A percentile compares a stretch with the other conserved stretches of the same genome.
Evolutionary conservation across 2,797 vertebrate genomes (phyloP).

Genomic region (Acipenser oxyrinchus): DNA sequence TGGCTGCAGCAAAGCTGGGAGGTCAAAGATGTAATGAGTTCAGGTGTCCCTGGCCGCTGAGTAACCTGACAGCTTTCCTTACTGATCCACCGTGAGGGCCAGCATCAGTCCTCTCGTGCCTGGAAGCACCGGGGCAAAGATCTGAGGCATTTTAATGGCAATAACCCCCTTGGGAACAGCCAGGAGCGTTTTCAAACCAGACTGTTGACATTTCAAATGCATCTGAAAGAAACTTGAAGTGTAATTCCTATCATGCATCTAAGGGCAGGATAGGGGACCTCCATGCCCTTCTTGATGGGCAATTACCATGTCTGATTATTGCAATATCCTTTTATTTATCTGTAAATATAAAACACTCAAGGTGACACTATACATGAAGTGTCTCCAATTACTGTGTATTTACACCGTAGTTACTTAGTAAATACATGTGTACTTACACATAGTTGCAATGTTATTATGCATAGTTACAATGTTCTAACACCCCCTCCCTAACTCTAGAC

Average conservation of each 20-base stretch:
- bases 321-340: not conserved
- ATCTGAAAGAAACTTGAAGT: not conserved
- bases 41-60: not conserved
- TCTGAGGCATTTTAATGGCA: constrained; percentile 2
- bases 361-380: too few relatives aligned
- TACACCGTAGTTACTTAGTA: too few relatives aligned
- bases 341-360: too few relatives aligned
- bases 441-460: too few relatives aligned
- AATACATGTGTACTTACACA: too few relatives aligned
- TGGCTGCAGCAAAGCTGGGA: too few relatives aligned
- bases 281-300: not conserved
- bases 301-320: not conserved
- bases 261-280: not conserved
- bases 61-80: not conserved
- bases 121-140: not conserved
- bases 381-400: too few relatives aligned
- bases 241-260: not conserved
- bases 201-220: not conserved
- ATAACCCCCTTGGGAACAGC: not conserved
- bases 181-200: not conserved
- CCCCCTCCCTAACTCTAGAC: too few relatives aligned
- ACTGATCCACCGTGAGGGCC: not conserved
- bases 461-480: too few relatives aligned
- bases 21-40: not conserved
- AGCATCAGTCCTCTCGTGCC: not conserved